phyloP scores from a whole-genome alignment of 2,888 invertebrate species.

The Rhingia campestris region DNA sequence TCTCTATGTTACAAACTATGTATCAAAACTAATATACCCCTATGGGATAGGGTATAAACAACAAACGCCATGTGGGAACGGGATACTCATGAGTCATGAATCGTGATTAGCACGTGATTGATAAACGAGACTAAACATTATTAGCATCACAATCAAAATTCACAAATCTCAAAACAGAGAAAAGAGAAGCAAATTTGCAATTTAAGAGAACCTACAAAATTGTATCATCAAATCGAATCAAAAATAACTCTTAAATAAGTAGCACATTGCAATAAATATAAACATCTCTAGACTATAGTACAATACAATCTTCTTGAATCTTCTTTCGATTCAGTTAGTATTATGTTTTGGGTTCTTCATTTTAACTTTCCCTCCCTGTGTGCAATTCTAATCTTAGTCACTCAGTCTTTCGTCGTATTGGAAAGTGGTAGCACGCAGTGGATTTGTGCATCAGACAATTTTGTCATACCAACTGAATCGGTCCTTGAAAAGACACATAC shows the following conservation, averaged over 20 bases:
- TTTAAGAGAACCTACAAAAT: not conserved
- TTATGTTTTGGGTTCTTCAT: conserved; percentile 10
- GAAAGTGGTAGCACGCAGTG: conserved; percentile 15
- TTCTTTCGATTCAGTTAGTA: conserved; percentile 1
- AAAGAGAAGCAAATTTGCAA: not conserved
- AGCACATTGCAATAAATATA: not conserved
- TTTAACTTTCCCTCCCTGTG: conserved; percentile 21
- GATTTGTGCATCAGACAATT: not conserved
- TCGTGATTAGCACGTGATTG: too few species aligned
- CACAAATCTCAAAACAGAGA: too few species aligned
- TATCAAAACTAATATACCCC: too few species aligned
- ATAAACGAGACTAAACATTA: too few species aligned
- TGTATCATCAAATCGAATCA: not conserved
- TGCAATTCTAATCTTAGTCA: not conserved
- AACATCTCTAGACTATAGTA: not conserved
- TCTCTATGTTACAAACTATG: too few species aligned
- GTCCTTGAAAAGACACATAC: not conserved
- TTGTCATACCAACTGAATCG: not conserved
- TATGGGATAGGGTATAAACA: too few species aligned
- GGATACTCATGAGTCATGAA: too few species aligned
- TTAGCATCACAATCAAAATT: too few species aligned
- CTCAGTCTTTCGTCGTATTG: conserved; percentile 32
- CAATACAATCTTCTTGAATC: not conserved
- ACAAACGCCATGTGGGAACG: too few species aligned
- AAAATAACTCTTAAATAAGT: not conserved